Base-by-base conservation (phyloP, 64 coral and sea anemone species). In the Orbicella faveolata region DNA sequence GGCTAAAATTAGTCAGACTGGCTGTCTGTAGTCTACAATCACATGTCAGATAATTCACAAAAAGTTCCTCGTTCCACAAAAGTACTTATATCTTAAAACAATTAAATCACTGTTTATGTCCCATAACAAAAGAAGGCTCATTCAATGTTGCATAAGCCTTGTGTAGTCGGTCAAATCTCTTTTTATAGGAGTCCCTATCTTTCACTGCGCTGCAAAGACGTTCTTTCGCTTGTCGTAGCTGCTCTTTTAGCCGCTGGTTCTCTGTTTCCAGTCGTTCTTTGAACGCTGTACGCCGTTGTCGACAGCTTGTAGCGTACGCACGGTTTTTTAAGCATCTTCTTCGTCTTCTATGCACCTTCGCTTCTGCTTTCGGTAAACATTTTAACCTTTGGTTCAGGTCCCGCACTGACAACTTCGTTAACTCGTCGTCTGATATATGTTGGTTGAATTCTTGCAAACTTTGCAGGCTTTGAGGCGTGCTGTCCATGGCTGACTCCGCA, bases 251-350 rank as follows among this genome's bases (percentile, higher is more conserved):
- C 15, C 76, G 48, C 36, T 88, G 54, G 16, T 94, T 93, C 74
- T 83, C 34, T 18, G 14, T 57, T 87, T 91, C 74, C 18, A 97
- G 74, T 81, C 59, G 75, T 11, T 48, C 81, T 36, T 88, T 94
- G 4, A 20, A 21, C 2, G 72, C 62, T 1, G 81, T 57, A 6
- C 95, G 75, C 69, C 80, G 94, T 19, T 75, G 74, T 51, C 95
- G 79, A 81, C 92, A 94, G 37, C 77, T 93, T 16, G 93, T 92
- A 51, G 95, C 95, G 68, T 97, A 97, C n/a, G 62, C 78, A 18
- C 95, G 84, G 78, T 97, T 97, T 88, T 94, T 97, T 21, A 97
- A 80, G 52, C 79, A 88, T 78, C 95, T 88, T 34, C 95, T 72
- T 16, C 80, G 92, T 59, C 90, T 87, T 72, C 90, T 91, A 19